Evolutionary conservation across 1,140 invertebrate genomes (phyloP), one percentile per base, ranked within the genome.

Genomic region (Epicauta chinensis): DNA sequence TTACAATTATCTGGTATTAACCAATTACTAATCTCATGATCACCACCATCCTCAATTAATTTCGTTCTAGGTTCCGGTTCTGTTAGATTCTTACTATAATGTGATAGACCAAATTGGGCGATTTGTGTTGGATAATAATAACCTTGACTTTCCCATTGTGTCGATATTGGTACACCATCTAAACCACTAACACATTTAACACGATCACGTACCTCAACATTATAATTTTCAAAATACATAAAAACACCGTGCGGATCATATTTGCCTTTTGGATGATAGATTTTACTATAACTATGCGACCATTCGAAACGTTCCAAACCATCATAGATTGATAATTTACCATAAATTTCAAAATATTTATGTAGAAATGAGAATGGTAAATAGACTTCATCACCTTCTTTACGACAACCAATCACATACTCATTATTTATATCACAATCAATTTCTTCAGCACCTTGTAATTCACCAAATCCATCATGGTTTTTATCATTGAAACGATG

Each of bases 91-190:
- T 97, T 97, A 69, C 92, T 96, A 72, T 95, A 98, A 73, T 99
- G 97, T 16, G 93, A 91, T 30, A 99, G 72, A 0, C 92, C 97
- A 72, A 93, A 99, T 71, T 99, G 97, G 3, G 95, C 93, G 56
- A 99, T 97, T 77, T 99, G 97, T 2, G 96, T 98, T 0, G 96
- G 94, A 75, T 99, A 99, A 70, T 87, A 95, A 71, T 98, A 97
- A 0, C 93, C 95, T 38, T 82, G 79, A 15, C 84, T 86, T 53
- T 93, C 88, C 95, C 95, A 98, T 66, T 98, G 95, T 0, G 86
- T 94, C 1, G 92, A 95, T 31, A 98, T 83, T 0, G 95, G 93
- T 6, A 97, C 92, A 49, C 91, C 92, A 67, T 95, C 88, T 10
- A 80, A 83, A 0, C 87, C 93, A 71, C 89, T 94, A 56, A 99